Base-by-base conservation (phyloP, 2,113 vertebrate species). In the Patagioenas fasciata region DNA sequence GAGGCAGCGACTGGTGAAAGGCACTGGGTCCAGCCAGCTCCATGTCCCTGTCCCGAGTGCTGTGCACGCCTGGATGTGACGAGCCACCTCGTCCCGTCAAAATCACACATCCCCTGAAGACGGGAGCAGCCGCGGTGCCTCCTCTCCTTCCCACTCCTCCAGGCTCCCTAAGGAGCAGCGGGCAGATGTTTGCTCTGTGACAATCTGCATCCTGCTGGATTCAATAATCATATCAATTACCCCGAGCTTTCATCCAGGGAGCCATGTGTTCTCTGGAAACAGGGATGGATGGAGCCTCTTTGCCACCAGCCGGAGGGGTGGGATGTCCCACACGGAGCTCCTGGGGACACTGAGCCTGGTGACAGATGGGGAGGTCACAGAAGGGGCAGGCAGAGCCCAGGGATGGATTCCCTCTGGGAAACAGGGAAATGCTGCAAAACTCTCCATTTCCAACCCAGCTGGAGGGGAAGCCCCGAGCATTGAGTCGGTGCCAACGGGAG, bases 121-220 rank as follows among this genome's bases (percentile, higher is more conserved):
- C 0, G 24, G 2, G 6, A 32, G 13, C 66, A 32, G 71, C 50
- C 6, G 2, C 2, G 3, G 42, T 1, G 34, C 3, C 5, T 25
- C 36, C 28, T 56, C 13, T 71, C 64, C 16, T 6, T 2, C 58
- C 5, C 66, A 24, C 25, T 51, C 50, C 50, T 25, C 13, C 1
- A 0, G 24, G 93, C 85, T 94, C 91, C 91, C 93, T 0, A 66
- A 91, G 88, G 78, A 93, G 87, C 66, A 23, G 84, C 6, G 6
- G 91, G 89, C 95, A 96, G 94, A 95, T 96, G 95, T 96, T 96
- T 66, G 72, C 85, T 85, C 93, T 11, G 71, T 84, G 79, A 80
- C 93, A 48, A 56, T 70, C 88, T 36, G 91, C 79, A 3, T 94
- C 94, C 91, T 53, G 93, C 96, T 95, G 93, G 23, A 95, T 91